Percentiles rank a stretch among this genome's conserved stretches.
These are phyloP conservation scores for Ceraclea dissimilis DNA, from an alignment of 2,888 invertebrate genomes.

Conservation along the genomic window DNA sequence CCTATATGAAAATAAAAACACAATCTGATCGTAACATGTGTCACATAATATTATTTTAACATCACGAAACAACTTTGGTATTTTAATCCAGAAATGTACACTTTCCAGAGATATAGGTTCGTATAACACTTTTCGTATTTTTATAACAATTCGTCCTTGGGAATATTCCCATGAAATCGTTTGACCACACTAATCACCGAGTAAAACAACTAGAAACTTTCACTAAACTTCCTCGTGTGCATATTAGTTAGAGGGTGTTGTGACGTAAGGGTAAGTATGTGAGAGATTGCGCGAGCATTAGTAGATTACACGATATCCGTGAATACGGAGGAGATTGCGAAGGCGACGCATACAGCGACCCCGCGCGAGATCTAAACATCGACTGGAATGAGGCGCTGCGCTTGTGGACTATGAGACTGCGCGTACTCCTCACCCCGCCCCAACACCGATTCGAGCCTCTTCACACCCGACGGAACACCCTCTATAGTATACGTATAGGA, in stretches of 20 bases:
- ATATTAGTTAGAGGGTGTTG: background rate
- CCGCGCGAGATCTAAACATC: constrained; percentile 31
- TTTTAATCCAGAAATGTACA: too few relatives aligned
- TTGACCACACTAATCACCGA: constrained; percentile 4
- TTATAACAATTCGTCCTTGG: background rate
- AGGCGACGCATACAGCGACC: constrained; percentile 6
- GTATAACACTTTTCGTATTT: background rate
- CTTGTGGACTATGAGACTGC: constrained; percentile 47
- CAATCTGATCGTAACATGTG: background rate
- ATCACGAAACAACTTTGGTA: constrained; percentile 1
- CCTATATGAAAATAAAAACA: background rate
- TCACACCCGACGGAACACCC: constrained; percentile 8
- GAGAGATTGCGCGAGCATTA: constrained; percentile 14
- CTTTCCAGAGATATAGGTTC: background rate
- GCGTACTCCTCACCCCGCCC: constrained; percentile 42
- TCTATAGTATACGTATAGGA: constrained; percentile 14
- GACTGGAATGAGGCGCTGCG: constrained; percentile 46
- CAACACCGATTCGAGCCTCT: background rate
- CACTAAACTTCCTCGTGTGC: constrained; percentile 1
- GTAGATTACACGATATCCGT: constrained; percentile 2
- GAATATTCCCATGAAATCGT: background rate
- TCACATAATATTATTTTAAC: background rate
- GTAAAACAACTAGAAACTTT: constrained; percentile 4
- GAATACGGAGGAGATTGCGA: constrained; percentile 2
- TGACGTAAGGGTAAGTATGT: constrained; percentile 18